Conservation (phyloP, 2,797 vertebrate species). For the Acrossocheilus wenchowensis region DNA sequence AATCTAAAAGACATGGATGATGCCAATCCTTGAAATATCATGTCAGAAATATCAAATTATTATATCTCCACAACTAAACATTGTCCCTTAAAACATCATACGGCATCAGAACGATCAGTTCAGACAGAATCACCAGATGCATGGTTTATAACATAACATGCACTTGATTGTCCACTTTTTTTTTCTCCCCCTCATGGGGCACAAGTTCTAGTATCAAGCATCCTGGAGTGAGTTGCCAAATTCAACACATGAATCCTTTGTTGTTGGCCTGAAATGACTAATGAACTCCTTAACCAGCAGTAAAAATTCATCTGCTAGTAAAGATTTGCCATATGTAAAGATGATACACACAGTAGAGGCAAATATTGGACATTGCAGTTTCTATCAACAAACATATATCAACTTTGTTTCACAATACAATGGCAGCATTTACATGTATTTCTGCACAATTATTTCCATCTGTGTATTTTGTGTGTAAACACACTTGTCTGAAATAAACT, state of each 20-base stretch:
- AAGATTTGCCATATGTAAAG: neutral
- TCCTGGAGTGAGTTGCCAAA: conserved; percentile 7
- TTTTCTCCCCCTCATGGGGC: neutral
- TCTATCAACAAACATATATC: neutral
- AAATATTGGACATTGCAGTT: neutral
- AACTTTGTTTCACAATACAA: neutral
- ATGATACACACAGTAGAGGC: neutral
- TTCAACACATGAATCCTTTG: conserved; percentile 15
- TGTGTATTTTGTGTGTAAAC: neutral
- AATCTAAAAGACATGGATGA: neutral
- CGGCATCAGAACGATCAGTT: neutral
- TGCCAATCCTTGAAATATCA: neutral
- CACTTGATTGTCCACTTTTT: neutral
- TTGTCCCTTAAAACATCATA: neutral
- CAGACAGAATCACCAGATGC: neutral
- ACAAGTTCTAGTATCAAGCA: neutral
- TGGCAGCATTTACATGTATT: neutral
- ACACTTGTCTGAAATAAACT: neutral
- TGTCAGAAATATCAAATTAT: too few relatives aligned
- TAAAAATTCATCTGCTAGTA: neutral
- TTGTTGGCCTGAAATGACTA: neutral
- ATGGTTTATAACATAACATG: too few relatives aligned
- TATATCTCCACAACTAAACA: neutral
- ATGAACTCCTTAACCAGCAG: neutral
- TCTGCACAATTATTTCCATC: neutral